Conservation (phyloP, 1,140 invertebrate genomes). For the Megathymus violae region DNA sequence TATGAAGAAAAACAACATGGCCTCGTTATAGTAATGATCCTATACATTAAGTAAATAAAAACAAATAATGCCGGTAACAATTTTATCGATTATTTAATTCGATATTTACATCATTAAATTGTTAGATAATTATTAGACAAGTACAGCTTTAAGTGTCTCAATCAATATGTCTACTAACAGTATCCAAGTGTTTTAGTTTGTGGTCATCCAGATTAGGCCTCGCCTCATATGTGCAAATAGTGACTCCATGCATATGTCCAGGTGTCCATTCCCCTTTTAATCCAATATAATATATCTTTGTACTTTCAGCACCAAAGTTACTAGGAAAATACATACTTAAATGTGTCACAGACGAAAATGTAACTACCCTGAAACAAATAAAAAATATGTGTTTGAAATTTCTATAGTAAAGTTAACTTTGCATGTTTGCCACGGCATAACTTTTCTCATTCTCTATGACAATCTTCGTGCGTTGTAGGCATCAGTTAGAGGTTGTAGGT, state of each 20-base stretch:
- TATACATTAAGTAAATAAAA: no score
- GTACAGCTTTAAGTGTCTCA: no score
- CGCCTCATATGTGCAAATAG: slow-evolving; percentile 95
- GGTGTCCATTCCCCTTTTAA: slow-evolving; percentile 96
- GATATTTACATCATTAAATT: not conserved
- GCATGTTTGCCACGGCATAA: no score
- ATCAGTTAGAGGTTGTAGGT: no score
- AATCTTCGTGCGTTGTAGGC: no score
- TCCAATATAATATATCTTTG: slow-evolving; percentile 96
- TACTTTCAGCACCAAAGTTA: slow-evolving; percentile 93
- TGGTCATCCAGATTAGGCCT: slow-evolving; percentile 93
- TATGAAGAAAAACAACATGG: no score
- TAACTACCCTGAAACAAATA: slow-evolving; percentile 89
- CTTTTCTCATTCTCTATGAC: no score
- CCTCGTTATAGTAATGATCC: no score
- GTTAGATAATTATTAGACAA: not conserved
- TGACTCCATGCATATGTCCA: slow-evolving; percentile 93
- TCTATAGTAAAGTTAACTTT: no score
- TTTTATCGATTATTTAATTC: no score
- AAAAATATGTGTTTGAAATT: slow-evolving; percentile 17
- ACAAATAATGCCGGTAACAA: no score
- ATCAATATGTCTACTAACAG: slow-evolving; percentile 80
- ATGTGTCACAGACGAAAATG: slow-evolving; percentile 94
- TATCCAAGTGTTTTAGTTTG: slow-evolving; percentile 88
- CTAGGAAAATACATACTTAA: slow-evolving; percentile 94